Conservation (phyloP, 2,113 vertebrate species). For the Mugil cephalus region DNA sequence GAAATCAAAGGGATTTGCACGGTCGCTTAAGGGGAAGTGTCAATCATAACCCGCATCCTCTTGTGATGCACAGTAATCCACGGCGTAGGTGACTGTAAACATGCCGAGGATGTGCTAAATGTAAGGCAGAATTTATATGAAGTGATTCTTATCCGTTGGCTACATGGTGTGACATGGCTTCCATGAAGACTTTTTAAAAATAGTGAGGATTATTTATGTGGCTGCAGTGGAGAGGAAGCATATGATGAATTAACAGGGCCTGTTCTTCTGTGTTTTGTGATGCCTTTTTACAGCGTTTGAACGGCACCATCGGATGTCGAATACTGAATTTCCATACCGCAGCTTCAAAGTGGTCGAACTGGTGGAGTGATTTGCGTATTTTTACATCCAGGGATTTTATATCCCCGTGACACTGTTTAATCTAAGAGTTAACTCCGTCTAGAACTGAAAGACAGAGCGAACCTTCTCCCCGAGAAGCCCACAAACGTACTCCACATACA, state of each 20-base stretch:
- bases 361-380: slow-evolving; percentile 57
- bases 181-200: slow-evolving; percentile 11
- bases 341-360: slow-evolving; percentile 20
- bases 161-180: slow-evolving; percentile 7
- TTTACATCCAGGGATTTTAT: slow-evolving; percentile 67
- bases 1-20: slow-evolving; percentile 38
- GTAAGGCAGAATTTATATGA: background rate
- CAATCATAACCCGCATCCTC: slow-evolving; percentile 54
- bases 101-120: background rate
- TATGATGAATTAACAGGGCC: slow-evolving; percentile 40
- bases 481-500: slow-evolving; percentile 11
- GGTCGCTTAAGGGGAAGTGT: slow-evolving; percentile 45
- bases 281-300: slow-evolving; percentile 27
- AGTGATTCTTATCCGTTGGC: background rate
- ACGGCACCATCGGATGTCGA: slow-evolving; percentile 9
- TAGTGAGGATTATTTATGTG: slow-evolving; percentile 40
- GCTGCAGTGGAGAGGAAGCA: slow-evolving; percentile 31
- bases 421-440: slow-evolving; percentile 75
- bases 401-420: slow-evolving; percentile 72
- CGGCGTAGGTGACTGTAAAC: background rate
- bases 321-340: slow-evolving; percentile 44
- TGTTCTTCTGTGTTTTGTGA: background rate
- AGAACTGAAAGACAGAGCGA: slow-evolving; percentile 66
- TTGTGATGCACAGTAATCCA: slow-evolving; percentile 18
- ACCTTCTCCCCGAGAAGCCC: slow-evolving; percentile 14